Conservation (phyloP, 2,888 invertebrate species). For the Mystacides longicornis region DNA sequence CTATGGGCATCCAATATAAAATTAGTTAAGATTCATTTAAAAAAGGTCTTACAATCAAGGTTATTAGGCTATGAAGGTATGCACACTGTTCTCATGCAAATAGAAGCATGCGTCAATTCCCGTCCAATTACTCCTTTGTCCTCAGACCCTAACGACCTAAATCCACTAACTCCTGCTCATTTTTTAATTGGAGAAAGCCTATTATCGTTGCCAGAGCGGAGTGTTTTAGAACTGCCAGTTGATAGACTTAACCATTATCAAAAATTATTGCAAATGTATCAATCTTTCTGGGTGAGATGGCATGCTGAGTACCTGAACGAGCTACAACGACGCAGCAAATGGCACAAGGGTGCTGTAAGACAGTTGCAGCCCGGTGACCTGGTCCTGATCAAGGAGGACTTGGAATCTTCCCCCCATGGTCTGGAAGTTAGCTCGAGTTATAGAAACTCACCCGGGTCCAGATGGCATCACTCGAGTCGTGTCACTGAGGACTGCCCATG, state of each 20-base stretch:
- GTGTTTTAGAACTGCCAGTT: neutral
- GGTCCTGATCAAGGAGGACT: neutral
- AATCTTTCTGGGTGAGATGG: constrained; percentile 1
- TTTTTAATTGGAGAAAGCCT: constrained; percentile 2
- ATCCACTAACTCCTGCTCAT: neutral
- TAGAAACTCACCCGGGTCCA: neutral
- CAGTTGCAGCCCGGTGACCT: neutral
- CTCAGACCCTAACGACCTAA: neutral
- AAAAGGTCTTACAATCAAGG: constrained; percentile 3
- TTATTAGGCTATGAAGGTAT: neutral
- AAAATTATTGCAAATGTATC: neutral
- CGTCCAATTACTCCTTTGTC: neutral
- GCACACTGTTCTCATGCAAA: neutral
- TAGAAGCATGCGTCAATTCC: constrained; percentile 1
- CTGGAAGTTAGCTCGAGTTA: neutral
- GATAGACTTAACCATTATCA: neutral
- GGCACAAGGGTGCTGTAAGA: neutral
- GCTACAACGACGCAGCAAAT: neutral
- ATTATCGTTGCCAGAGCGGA: neutral
- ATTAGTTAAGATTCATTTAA: too few species aligned
- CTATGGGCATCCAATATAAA: too few species aligned
- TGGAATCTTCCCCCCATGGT: neutral
- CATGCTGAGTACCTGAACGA: neutral
- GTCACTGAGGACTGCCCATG: neutral
- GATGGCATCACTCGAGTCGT: neutral